Percentiles rank a stretch among this genome's conserved stretches.
These are phyloP conservation scores for Xiphias gladius DNA, from an alignment of 2,113 vertebrate genomes.

Conservation along the genomic window DNA sequence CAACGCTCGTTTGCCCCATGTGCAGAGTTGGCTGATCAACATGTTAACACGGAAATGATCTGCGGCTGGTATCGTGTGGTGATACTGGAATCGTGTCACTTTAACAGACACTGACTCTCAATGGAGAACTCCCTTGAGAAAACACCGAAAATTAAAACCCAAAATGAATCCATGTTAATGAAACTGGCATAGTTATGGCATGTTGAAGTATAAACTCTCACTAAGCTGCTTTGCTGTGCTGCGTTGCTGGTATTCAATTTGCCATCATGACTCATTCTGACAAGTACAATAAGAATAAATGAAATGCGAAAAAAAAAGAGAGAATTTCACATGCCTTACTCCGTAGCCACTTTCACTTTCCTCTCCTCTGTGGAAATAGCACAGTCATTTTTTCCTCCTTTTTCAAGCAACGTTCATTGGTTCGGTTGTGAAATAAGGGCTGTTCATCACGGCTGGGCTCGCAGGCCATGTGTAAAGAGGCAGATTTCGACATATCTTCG, in stretches of 20 bases:
- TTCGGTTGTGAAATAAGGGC: slow-evolving; percentile 61
- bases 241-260: slow-evolving; percentile 39
- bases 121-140: slow-evolving; percentile 2
- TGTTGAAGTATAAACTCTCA: not conserved
- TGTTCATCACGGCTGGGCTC: slow-evolving; percentile 69
- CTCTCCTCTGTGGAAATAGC: slow-evolving; percentile 18
- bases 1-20: slow-evolving; percentile 39
- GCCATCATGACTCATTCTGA: slow-evolving; percentile 39
- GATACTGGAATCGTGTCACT: slow-evolving; percentile 38
- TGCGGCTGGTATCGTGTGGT: not conserved
- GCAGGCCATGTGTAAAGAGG: slow-evolving; percentile 49
- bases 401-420: slow-evolving; percentile 41
- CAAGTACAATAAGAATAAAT: slow-evolving; percentile 39
- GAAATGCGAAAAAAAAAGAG: slow-evolving; percentile 3
- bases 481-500: slow-evolving; percentile 53
- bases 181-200: not conserved
- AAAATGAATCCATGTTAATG: not conserved
- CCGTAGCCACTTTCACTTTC: slow-evolving; percentile 28
- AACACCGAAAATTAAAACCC: not conserved
- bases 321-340: slow-evolving; percentile 30
- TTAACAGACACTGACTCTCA: slow-evolving; percentile 15
- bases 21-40: slow-evolving; percentile 33
- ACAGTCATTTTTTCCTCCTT: slow-evolving; percentile 32
- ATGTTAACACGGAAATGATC: slow-evolving; percentile 42
- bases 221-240: slow-evolving; percentile 5